Conservation (phyloP, 1,140 invertebrate species). For the Drosophila obscura region DNA sequence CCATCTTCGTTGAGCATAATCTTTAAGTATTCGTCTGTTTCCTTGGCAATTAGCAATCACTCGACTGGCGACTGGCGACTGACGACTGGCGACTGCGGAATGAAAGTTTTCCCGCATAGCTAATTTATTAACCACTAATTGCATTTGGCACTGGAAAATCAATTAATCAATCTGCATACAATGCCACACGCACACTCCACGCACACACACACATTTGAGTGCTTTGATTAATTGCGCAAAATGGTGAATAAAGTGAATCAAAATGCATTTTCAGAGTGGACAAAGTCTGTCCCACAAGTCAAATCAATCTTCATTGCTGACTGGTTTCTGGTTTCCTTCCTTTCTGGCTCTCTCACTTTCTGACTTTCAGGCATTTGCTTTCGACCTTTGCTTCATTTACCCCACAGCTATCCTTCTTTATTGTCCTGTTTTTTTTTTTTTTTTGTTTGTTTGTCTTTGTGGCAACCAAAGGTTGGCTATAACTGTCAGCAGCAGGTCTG, state of each 20-base stretch:
- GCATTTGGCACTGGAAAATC: slow-evolving; percentile 60
- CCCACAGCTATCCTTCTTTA: neutral
- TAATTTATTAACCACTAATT: slow-evolving; percentile 74
- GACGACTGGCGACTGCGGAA: slow-evolving; percentile 8
- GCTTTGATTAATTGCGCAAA: slow-evolving; percentile 67
- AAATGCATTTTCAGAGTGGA: slow-evolving; percentile 64
- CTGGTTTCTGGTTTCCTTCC: slow-evolving; percentile 54
- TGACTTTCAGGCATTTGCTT: neutral
- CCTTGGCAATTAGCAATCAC: slow-evolving; percentile 5
- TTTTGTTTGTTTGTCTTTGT: too few species aligned
- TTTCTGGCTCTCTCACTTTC: slow-evolving; percentile 15
- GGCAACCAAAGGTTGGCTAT: slow-evolving; percentile 20
- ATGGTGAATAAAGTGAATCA: slow-evolving; percentile 18
- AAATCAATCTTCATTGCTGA: slow-evolving; percentile 70
- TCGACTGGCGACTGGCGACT: slow-evolving; percentile 14
- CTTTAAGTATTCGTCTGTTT: too few species aligned
- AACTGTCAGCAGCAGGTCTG: slow-evolving; percentile 31
- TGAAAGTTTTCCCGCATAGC: slow-evolving; percentile 35
- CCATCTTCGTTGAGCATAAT: slow-evolving; percentile 9
- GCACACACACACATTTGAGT: slow-evolving; percentile 39
- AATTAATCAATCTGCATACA: slow-evolving; percentile 63
- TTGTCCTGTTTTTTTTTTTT: neutral
- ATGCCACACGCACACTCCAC: slow-evolving; percentile 24
- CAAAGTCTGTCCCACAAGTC: slow-evolving; percentile 62
- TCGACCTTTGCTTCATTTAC: neutral